Percentiles rank a stretch among this genome's conserved stretches.
phyloP scores from a whole-genome alignment of 2,797 vertebrate species.

The Cygnus olor region DNA sequence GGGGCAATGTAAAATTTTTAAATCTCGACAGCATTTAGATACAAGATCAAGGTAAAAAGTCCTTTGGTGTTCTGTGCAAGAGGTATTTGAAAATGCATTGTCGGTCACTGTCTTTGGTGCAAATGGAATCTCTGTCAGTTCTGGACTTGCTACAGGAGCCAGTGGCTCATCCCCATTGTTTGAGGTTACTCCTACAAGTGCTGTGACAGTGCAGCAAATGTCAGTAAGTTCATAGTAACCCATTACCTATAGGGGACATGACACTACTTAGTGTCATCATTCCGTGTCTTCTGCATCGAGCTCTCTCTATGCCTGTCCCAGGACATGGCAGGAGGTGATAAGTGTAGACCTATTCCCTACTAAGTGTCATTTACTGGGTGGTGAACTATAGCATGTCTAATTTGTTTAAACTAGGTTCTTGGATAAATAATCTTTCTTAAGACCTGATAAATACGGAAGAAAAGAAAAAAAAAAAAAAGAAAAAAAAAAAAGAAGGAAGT shows the following conservation, averaged over 20 bases:
- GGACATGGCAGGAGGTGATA: neutral
- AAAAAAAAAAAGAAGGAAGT: neutral
- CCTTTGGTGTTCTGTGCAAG: neutral
- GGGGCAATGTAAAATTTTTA: neutral
- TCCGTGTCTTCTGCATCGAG: rapidly evolving
- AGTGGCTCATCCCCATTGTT: neutral
- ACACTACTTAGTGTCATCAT: neutral
- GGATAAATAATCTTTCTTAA: constrained; percentile 43
- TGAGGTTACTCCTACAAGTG: neutral
- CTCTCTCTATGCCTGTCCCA: neutral
- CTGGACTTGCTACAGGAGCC: neutral
- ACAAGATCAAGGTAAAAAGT: neutral
- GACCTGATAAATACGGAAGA: neutral
- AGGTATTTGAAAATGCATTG: neutral
- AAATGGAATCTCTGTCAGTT: neutral
- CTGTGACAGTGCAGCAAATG: neutral
- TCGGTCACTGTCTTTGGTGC: neutral
- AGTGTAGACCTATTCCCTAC: neutral
- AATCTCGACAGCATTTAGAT: neutral
- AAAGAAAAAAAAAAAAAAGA: neutral
- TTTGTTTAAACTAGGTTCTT: neutral
- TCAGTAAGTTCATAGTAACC: neutral
- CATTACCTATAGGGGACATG: neutral
- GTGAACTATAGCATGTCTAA: neutral
- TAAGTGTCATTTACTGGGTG: neutral